Conservation (phyloP, 2,888 invertebrate species). For the Xanthia togata region DNA sequence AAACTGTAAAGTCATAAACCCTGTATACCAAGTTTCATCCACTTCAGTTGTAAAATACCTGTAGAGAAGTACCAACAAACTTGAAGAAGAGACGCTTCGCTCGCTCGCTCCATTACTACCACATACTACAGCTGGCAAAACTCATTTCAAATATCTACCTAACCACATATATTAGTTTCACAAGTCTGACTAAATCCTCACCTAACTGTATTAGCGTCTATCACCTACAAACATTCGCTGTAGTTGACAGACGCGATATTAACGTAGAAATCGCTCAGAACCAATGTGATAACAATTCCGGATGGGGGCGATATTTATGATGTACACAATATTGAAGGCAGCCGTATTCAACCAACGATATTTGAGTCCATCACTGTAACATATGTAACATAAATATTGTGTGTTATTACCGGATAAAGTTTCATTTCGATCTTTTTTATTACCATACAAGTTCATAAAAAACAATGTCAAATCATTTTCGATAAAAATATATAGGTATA, state of each 20-base stretch:
- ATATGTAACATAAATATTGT: neutral
- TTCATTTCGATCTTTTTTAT: neutral
- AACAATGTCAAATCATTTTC: neutral
- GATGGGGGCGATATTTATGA: conserved; percentile 24
- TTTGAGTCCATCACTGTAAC: conserved; percentile 5
- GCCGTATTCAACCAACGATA: neutral
- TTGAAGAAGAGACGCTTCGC: no score
- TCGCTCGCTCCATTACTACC: no score
- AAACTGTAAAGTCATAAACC: no score
- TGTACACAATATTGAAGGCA: conserved; percentile 17
- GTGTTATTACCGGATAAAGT: no score
- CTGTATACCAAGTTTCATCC: no score
- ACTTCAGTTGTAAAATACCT: no score
- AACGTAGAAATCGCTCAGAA: conserved; percentile 14
- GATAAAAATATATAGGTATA: neutral
- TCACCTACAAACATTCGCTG: conserved; percentile 2
- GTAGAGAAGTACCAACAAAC: no score
- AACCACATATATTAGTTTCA: neutral
- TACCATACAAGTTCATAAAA: neutral
- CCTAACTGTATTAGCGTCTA: neutral
- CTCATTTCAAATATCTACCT: neutral
- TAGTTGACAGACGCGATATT: conserved; percentile 25
- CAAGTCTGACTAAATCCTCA: neutral
- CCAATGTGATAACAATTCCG: conserved; percentile 41
- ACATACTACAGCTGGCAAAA: neutral